Conservation (phyloP, 64 coral and sea anemone genomes). For the Dendrophyllia cribrosa region DNA sequence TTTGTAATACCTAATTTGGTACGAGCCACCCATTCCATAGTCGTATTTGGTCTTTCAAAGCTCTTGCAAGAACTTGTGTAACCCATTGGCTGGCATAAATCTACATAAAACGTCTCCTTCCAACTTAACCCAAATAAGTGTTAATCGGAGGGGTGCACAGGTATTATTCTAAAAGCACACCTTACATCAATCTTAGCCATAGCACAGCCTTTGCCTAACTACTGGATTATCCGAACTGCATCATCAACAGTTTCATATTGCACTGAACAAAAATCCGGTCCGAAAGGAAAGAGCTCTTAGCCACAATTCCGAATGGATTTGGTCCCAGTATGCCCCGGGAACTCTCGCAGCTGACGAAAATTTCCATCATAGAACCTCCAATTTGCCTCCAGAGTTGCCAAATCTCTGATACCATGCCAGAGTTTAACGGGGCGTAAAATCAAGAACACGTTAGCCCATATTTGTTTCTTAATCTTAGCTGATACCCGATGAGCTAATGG, state of each 20-base stretch:
- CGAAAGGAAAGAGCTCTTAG: not conserved
- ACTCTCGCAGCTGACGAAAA: not conserved
- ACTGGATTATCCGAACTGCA: conserved; percentile 51
- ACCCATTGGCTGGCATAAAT: conserved; percentile 64
- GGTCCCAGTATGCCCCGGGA: not conserved
- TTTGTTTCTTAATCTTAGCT: not conserved
- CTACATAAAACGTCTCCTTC: conserved; percentile 37
- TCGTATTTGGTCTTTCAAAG: conserved; percentile 19
- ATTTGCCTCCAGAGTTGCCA: conserved; percentile 44
- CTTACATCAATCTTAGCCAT: conserved; percentile 59
- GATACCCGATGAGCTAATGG: not conserved
- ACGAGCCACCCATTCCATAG: conserved; percentile 35
- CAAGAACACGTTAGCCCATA: not conserved
- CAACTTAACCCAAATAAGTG: conserved; percentile 59
- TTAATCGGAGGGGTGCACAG: conserved; percentile 56
- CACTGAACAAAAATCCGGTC: conserved; percentile 40
- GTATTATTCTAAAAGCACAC: conserved; percentile 60
- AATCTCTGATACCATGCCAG: conserved; percentile 20
- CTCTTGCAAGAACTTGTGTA: conserved; percentile 54
- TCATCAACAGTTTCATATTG: conserved; percentile 50
- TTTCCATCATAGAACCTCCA: conserved; percentile 61
- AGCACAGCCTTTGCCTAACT: conserved; percentile 4
- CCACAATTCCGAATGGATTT: not conserved
- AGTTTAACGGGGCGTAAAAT: not conserved
- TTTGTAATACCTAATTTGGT: conserved; percentile 11